Evolutionary conservation across 2,113 vertebrate species (phyloP), one percentile per base, ranked within the genome.

Genomic region (Oryzias woworae): DNA sequence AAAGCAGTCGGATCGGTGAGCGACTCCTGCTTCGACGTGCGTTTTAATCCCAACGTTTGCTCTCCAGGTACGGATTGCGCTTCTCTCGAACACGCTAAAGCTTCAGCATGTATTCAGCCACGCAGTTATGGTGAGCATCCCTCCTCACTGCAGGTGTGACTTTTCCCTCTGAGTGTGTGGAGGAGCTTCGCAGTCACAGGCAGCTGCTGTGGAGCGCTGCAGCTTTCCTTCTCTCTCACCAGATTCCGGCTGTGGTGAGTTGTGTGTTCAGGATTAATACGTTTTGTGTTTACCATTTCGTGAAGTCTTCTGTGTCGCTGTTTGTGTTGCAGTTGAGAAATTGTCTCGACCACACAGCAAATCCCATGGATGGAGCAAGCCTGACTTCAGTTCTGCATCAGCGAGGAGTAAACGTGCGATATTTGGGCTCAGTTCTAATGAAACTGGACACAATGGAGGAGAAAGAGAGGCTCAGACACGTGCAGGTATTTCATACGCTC

Each of bases 11-110:
- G 95, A 55, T 97, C 95, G 71, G 85, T 94, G 56, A 95, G 94
- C 20, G 89, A 90, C 82, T 92, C 90, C 0, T 90, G 90, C 22
- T 97, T 97, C 2, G 95, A 98, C 56, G 94, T 99, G 51, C 91
- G 93, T 68, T 99, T 99, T 88, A 99, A 98, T 81, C 94, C 95
- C 7, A 93, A 98, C 71, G 93, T 96, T 85, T 96, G 95, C 87
- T 96, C 92, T 4, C 92, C 95, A 90, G 96, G 97, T 95, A 88
- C 7, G 49, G 18, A 58, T 42, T 12, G 47, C 36, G 48, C 0
- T 7, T 46, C 23, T 59, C n/a, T 48, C 26, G 52, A 36, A 67
- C 1, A 62, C 28, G 61, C 3, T 58, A 23, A 50, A 36, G 36
- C 36, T 10, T 12, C 36, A 36, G 36, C 36, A 36, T 36, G 0